phyloP scores from a whole-genome alignment of 2,113 vertebrate species.

The Psophia crepitans region DNA sequence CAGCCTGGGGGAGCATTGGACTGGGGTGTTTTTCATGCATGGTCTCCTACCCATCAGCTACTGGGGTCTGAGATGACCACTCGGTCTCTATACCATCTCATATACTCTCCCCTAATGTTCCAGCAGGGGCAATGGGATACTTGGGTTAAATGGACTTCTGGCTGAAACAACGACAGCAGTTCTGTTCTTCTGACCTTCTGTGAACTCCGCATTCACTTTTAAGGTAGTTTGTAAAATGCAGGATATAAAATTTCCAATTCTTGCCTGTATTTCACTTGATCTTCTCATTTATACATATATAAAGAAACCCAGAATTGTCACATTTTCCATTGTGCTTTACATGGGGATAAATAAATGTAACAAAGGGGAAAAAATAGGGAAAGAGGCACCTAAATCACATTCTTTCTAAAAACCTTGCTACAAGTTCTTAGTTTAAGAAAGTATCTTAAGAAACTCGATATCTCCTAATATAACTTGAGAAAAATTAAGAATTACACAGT shows the following conservation, averaged over 20 bases:
- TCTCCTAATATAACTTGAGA: neutral
- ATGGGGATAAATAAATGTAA: neutral
- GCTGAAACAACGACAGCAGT: neutral
- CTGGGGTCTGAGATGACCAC: neutral
- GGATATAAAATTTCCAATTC: neutral
- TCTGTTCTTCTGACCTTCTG: neutral
- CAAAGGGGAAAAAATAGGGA: neutral
- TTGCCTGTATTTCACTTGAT: neutral
- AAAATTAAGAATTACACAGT: neutral
- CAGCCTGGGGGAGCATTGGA: neutral
- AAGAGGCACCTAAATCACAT: neutral
- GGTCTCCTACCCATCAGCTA: neutral
- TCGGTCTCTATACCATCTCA: no score
- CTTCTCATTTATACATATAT: neutral
- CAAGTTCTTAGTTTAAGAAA: neutral
- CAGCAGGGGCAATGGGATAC: neutral
- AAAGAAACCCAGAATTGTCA: neutral
- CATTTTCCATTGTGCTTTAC: neutral
- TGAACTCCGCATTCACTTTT: neutral
- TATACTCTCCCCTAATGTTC: neutral
- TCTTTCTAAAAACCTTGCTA: neutral
- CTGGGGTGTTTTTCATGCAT: neutral
- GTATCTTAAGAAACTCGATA: neutral
- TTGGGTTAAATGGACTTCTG: neutral
- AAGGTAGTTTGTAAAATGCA: neutral